These are phyloP conservation scores for Cromileptes altivelis DNA, from an alignment of 2,113 vertebrate genomes.

Conservation along the genomic window DNA sequence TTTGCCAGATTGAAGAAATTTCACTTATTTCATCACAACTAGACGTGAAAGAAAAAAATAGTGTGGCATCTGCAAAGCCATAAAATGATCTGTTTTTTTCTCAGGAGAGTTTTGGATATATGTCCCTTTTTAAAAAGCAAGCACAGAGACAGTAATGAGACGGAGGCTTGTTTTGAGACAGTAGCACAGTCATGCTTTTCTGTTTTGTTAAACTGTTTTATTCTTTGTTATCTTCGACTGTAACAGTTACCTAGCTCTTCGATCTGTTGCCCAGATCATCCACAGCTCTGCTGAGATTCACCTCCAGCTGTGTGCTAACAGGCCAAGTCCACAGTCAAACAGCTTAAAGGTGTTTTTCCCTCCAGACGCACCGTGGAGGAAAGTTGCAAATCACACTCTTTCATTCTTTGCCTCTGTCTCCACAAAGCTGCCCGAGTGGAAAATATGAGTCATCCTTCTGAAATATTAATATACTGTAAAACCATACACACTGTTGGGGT, in stretches of 20 bases:
- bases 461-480: slow-evolving; percentile 65
- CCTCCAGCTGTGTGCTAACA: slow-evolving; percentile 32
- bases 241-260: slow-evolving; percentile 19
- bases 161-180: background rate
- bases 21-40: slow-evolving; percentile 15
- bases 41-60: background rate
- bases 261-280: slow-evolving; percentile 14
- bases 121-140: background rate
- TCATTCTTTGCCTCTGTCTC: slow-evolving; percentile 39
- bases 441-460: slow-evolving; percentile 66
- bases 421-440: slow-evolving; percentile 42
- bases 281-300: slow-evolving; percentile 26
- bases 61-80: background rate
- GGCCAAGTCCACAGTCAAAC: slow-evolving; percentile 33
- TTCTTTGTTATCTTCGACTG: slow-evolving; percentile 19
- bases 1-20: slow-evolving; percentile 9
- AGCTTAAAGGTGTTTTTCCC: slow-evolving; percentile 44
- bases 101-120: background rate
- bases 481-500: slow-evolving; percentile 46
- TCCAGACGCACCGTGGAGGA: slow-evolving; percentile 15
- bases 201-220: slow-evolving; percentile 4
- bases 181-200: background rate
- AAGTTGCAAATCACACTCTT: slow-evolving; percentile 34
- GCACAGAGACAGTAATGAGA: slow-evolving; percentile 7
- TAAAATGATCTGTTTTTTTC: background rate